phyloP scores from a whole-genome alignment of 2,113 vertebrate species.

The Psilopogon haemacephalus region DNA sequence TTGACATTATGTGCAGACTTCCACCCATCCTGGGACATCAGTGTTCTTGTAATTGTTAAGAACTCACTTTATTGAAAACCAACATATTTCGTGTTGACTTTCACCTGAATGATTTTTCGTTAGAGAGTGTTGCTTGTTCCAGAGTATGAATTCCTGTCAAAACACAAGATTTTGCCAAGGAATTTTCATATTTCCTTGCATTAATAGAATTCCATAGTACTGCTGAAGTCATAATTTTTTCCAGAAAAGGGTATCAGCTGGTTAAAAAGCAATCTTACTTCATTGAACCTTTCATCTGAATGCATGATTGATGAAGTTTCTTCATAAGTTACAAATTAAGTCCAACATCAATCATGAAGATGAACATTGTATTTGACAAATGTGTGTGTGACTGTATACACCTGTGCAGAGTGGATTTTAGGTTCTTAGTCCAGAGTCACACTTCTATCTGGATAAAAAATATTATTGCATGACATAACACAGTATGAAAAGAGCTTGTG shows the following conservation, averaged over 20 bases:
- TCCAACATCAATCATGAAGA: background rate
- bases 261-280: background rate
- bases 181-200: background rate
- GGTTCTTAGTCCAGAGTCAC: background rate
- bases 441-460: background rate
- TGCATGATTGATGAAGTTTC: background rate
- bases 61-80: background rate
- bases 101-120: background rate
- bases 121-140: background rate
- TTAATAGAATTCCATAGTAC: background rate
- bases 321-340: background rate
- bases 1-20: background rate
- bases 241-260: background rate
- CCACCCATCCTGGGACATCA: background rate
- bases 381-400: background rate
- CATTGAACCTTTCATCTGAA: background rate
- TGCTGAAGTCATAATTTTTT: background rate
- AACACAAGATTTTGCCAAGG: background rate
- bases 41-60: background rate
- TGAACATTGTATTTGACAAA: background rate
- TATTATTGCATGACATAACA: background rate
- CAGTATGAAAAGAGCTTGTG: background rate
- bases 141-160: background rate
- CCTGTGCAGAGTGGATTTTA: background rate
- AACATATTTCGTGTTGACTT: background rate